Evolutionary conservation across 2,888 invertebrate genomes (phyloP).

Genomic region (Tyria jacobaeae): DNA sequence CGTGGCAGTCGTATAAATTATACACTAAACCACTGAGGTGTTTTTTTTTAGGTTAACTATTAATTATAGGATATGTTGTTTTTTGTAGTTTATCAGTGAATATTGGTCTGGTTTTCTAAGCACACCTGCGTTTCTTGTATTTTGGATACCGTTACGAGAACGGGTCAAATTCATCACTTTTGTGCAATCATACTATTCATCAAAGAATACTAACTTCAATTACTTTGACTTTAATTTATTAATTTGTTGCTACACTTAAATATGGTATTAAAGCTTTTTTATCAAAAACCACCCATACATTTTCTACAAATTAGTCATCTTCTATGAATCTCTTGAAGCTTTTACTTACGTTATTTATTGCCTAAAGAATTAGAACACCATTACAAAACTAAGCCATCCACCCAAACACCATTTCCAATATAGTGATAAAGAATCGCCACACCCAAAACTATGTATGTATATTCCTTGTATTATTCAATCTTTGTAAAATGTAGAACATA

Average conservation of each 20-base stretch:
- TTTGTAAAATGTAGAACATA: neutral
- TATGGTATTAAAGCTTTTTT: neutral
- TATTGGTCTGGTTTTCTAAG: no score
- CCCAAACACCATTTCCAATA: slow-evolving; percentile 29
- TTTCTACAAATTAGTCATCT: neutral
- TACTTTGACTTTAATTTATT: neutral
- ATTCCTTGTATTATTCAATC: neutral
- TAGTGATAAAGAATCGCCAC: slow-evolving; percentile 25
- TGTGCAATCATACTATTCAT: no score
- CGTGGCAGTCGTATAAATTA: no score
- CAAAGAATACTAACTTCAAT: neutral
- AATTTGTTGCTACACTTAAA: neutral
- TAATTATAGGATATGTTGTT: no score
- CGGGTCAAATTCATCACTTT: no score
- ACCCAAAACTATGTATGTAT: neutral
- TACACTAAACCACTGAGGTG: no score
- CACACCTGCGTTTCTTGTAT: no score
- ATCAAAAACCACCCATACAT: neutral
- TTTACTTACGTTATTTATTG: neutral
- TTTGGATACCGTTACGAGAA: no score
- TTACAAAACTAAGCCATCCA: slow-evolving; percentile 2
- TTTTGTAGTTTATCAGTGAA: no score
- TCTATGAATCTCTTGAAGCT: neutral
- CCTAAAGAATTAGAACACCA: neutral
- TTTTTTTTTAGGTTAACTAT: no score